A percentile compares a stretch with the other conserved stretches of the same genome.
Conservation (phyloP, 2,888 invertebrate genomes). For the Cryptus viduatorius region DNA sequence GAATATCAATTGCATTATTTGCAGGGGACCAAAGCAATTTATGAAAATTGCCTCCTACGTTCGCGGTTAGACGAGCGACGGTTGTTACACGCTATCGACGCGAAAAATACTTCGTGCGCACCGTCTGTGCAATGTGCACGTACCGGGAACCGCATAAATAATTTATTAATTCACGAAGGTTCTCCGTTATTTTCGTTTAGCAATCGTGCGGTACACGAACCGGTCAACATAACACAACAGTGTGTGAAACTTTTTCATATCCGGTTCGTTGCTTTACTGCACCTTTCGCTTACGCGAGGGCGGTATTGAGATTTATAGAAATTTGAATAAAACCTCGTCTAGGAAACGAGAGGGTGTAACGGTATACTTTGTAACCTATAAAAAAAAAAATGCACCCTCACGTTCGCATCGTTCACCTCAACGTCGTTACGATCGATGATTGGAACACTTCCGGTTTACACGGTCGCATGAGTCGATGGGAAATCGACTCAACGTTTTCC, state of each 20-base stretch:
- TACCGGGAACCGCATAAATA: slow-evolving; percentile 55
- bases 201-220: slow-evolving; percentile 10
- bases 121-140: slow-evolving; percentile 18
- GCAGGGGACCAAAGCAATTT: slow-evolving; percentile 42
- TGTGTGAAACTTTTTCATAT: slow-evolving; percentile 51
- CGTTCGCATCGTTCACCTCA: not conserved
- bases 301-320: slow-evolving; percentile 42
- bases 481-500: slow-evolving; percentile 48
- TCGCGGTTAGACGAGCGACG: not conserved
- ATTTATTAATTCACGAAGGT: slow-evolving; percentile 45
- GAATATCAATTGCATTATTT: slow-evolving; percentile 7
- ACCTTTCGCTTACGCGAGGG: slow-evolving; percentile 37
- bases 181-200: slow-evolving; percentile 35
- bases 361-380: not conserved
- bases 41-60: slow-evolving; percentile 40
- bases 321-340: slow-evolving; percentile 45
- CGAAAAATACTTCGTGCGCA: slow-evolving; percentile 30
- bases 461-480: slow-evolving; percentile 48
- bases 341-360: not conserved
- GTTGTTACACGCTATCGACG: slow-evolving; percentile 34
- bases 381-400: slow-evolving; percentile 1
- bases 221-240: not conserved
- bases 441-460: slow-evolving; percentile 57
- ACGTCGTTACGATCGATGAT: slow-evolving; percentile 40
- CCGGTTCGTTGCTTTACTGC: slow-evolving; percentile 16